Evolutionary conservation across 2,888 invertebrate species (phyloP).

Genomic region (Heliconius ethilla): DNA sequence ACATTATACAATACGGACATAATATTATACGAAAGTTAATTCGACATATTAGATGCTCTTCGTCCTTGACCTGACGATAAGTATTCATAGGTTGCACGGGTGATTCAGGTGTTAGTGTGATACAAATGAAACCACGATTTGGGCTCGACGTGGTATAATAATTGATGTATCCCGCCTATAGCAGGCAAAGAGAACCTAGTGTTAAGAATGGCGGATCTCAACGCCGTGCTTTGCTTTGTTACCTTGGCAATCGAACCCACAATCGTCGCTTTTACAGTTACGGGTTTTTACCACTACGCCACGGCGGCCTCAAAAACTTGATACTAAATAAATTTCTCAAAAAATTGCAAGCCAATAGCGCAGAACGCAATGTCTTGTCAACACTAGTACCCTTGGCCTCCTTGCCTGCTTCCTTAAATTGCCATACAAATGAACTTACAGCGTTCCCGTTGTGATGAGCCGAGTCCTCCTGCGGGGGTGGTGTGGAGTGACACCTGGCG

Average conservation of each 20-base stretch:
- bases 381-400: background rate
- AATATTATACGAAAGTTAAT: background rate
- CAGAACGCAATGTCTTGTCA: background rate
- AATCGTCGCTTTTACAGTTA: no score
- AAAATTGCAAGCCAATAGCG: no score
- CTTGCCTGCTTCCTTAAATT: background rate
- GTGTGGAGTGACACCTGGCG: slow-evolving; percentile 71
- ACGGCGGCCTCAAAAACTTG: no score
- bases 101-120: background rate
- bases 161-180: no score
- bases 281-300: no score
- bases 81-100: background rate
- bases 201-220: no score
- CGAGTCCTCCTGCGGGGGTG: slow-evolving; percentile 69
- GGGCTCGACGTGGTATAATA: no score
- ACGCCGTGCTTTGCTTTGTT: no score
- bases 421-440: slow-evolving; percentile 53
- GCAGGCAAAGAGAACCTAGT: no score
- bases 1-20: background rate
- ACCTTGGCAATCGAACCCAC: no score
- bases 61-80: background rate
- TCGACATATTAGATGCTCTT: background rate
- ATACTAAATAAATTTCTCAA: no score
- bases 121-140: background rate
- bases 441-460: slow-evolving; percentile 75